These are phyloP conservation scores for Puntigrus tetrazona DNA, from an alignment of 2,113 vertebrate genomes.

Conservation along the genomic window DNA sequence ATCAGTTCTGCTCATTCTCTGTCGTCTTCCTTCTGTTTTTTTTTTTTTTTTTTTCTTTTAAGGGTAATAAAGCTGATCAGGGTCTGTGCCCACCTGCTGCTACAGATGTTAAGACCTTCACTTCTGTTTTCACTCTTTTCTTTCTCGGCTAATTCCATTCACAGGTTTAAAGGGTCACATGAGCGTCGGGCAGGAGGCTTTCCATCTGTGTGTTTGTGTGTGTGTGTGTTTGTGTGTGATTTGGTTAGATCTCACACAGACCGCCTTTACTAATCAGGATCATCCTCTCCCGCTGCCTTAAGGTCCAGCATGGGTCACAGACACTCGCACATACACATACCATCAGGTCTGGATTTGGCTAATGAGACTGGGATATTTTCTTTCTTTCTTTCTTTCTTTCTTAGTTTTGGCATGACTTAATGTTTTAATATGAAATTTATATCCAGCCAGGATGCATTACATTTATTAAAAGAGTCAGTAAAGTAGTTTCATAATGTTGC, in stretches of 20 bases:
- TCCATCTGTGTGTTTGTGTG: conserved; percentile 22
- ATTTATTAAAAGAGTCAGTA: background rate
- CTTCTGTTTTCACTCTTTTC: background rate
- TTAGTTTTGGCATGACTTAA: too few species aligned
- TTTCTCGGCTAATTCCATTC: conserved; percentile 31
- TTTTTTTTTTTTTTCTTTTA: conserved; percentile 17
- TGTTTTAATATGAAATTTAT: background rate
- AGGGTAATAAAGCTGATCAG: conserved; percentile 33
- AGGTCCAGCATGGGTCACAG: conserved; percentile 28
- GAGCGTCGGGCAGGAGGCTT: background rate
- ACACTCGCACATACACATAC: conserved; percentile 17
- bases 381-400: background rate
- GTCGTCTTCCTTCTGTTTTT: conserved; percentile 29
- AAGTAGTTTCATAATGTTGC: background rate
- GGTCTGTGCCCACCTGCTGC: conserved; percentile 43
- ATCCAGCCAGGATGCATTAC: background rate
- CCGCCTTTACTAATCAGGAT: conserved; percentile 40
- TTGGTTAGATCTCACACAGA: conserved; percentile 43
- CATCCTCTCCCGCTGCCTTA: conserved; percentile 26
- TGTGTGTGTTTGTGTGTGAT: conserved; percentile 40
- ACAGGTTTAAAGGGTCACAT: conserved; percentile 41
- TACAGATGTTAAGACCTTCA: conserved; percentile 39
- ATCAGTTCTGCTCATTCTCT: background rate
- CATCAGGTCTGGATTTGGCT: conserved; percentile 3
- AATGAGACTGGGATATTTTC: background rate